These are phyloP conservation scores for Mormyrus hasselquistii DNA, from an alignment of 2,797 vertebrate genomes.

Conservation along the genomic window DNA sequence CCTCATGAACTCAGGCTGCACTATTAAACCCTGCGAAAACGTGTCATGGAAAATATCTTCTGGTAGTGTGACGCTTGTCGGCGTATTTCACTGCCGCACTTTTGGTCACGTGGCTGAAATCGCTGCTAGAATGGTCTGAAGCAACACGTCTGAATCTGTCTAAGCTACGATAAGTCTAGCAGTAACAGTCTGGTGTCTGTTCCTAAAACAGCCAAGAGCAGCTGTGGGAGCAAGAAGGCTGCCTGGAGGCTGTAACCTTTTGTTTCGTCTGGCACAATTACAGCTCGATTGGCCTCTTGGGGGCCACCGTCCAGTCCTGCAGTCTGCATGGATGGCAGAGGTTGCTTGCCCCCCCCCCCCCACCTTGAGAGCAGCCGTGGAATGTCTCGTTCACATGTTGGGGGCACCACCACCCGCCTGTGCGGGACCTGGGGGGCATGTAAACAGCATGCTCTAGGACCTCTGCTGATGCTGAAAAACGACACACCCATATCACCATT, in stretches of 20 bases:
- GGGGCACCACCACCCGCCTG: not conserved
- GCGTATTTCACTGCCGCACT: not conserved
- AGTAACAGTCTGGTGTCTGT: not conserved
- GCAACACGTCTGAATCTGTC: not conserved
- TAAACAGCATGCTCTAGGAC: conserved; percentile 27
- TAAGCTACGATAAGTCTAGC: not conserved
- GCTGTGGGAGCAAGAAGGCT: not conserved
- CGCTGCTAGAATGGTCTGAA: not conserved
- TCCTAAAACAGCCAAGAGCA: not conserved
- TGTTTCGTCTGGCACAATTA: conserved; percentile 20
- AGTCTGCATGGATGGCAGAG: not conserved
- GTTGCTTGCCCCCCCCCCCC: not conserved
- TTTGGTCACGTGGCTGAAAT: not conserved
- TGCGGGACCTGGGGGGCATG: not conserved
- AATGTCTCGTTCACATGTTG: conserved; percentile 28
- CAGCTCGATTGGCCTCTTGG: conserved; percentile 28
- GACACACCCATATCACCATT: not conserved
- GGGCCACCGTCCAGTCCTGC: conserved; percentile 15
- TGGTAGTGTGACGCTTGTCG: not conserved
- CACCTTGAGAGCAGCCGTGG: conserved; percentile 8
- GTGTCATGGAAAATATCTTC: not conserved
- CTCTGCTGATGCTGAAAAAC: conserved; percentile 21
- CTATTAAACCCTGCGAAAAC: not conserved
- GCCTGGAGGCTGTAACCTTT: conserved; percentile 20
- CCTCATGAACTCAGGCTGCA: not conserved